Base-by-base conservation (phyloP, 1,140 invertebrate genomes). In the Aphaenogaster ashmeadi region DNA sequence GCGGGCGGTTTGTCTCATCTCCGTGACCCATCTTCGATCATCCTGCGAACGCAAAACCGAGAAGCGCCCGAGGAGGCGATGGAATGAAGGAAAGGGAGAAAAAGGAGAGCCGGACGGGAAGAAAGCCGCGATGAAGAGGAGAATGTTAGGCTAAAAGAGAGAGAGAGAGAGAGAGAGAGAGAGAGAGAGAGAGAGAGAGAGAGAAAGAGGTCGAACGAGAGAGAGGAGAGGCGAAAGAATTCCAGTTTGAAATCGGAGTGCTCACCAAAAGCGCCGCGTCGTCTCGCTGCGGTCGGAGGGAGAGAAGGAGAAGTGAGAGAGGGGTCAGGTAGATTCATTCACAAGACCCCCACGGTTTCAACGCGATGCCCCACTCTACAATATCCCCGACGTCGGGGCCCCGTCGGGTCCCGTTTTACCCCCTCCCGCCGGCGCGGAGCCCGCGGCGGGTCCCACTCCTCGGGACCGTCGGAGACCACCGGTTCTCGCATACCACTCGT, bases 301-400 rank as follows among this genome's bases (percentile, higher is more conserved):
- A 38, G 36, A 54, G 60, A 44, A 27, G 33, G 44, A 74, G 33
- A 62, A 36, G 71, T 15, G 21, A 54, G 41, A 47, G 38, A 56
- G 69, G 79, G 87, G 54, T 87, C 85, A 92, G 89, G 89, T 92
- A 91, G 90, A 89, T 93, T 93, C 92, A 93, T 93, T 93, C 92
- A 93, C 91, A 92, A 93, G 91, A 93, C 91, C 91, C 91, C 89
- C 91, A 92, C 89, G 88, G 88, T 90, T 89, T 86, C 75, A 64
- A 72, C 52, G 50, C n/a, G 50, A 52, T 67, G 79, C 27, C 66
- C 66, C 66, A 33, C 79, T 41, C 58, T 44, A 21, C 33, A 60
- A 27, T 62, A 47, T 69, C 38, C 33, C 33, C 66, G 64, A 58
- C 41, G 69, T 60, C 41, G 66, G 18, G 41, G 27, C 69, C 27